These are phyloP conservation scores for Mythimna vitellina DNA, from an alignment of 2,888 invertebrate species.

Conservation along the genomic window DNA sequence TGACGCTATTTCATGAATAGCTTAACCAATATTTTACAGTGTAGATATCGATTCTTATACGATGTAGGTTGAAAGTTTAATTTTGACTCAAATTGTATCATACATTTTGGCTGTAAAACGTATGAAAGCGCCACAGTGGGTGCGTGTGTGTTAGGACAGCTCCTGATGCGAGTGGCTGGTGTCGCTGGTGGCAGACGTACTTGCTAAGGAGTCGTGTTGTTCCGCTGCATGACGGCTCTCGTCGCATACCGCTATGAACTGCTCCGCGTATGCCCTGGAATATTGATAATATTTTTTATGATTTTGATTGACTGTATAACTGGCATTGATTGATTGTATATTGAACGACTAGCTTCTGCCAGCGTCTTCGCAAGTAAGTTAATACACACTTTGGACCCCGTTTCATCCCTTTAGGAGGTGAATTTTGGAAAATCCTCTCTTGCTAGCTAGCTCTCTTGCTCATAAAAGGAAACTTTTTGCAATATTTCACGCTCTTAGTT, in stretches of 20 bases:
- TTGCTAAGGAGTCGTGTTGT: slow-evolving; percentile 85
- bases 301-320: no score
- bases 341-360: no score
- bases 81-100: slow-evolving; percentile 34
- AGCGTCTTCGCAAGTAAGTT: no score
- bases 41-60: slow-evolving; percentile 4
- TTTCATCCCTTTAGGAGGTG: no score
- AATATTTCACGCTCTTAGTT: no score
- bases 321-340: no score
- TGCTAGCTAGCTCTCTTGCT: no score
- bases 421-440: no score
- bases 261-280: slow-evolving; percentile 91
- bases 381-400: no score
- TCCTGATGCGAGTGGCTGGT: slow-evolving; percentile 69
- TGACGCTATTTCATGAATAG: slow-evolving; percentile 46
- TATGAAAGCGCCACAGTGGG: slow-evolving; percentile 33
- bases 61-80: slow-evolving; percentile 11
- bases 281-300: background rate
- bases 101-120: slow-evolving; percentile 46
- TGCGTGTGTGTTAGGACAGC: slow-evolving; percentile 35
- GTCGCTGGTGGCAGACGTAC: slow-evolving; percentile 80
- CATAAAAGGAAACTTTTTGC: no score
- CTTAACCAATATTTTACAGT: slow-evolving; percentile 23
- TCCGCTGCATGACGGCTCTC: slow-evolving; percentile 88
- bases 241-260: slow-evolving; percentile 92